Percentiles rank a stretch among this genome's conserved stretches.
phyloP scores from a whole-genome alignment of 2,888 invertebrate genomes.

The Smittia sp. region DNA sequence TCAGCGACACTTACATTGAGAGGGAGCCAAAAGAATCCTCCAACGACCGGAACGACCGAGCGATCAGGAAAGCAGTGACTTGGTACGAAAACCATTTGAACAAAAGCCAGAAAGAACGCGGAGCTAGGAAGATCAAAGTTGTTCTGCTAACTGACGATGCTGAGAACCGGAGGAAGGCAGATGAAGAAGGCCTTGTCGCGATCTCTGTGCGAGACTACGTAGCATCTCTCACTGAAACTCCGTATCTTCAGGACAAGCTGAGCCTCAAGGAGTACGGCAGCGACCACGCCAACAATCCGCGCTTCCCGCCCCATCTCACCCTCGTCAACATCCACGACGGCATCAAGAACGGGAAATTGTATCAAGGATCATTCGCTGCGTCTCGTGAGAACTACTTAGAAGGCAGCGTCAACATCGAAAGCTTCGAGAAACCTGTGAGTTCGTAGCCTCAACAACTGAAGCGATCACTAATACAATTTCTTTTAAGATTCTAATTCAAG shows the following conservation, averaged over 20 bases:
- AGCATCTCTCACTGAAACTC: slow-evolving; percentile 64
- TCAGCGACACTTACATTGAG: slow-evolving; percentile 83
- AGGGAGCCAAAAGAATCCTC: slow-evolving; percentile 75
- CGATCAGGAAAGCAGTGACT: slow-evolving; percentile 73
- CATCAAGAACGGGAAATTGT: slow-evolving; percentile 69
- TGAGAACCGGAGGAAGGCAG: slow-evolving; percentile 70
- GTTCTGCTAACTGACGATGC: slow-evolving; percentile 83
- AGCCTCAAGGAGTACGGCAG: slow-evolving; percentile 65
- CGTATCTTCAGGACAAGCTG: slow-evolving; percentile 77
- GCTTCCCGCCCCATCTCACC: slow-evolving; percentile 83
- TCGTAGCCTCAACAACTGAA: slow-evolving; percentile 29
- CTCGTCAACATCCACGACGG: slow-evolving; percentile 74
- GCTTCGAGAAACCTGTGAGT: slow-evolving; percentile 74
- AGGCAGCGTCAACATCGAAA: slow-evolving; percentile 78
- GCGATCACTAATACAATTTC: slow-evolving; percentile 35
- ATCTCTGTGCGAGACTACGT: slow-evolving; percentile 76
- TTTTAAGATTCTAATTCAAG: slow-evolving; percentile 76
- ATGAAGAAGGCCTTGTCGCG: slow-evolving; percentile 66
- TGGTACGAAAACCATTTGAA: slow-evolving; percentile 81
- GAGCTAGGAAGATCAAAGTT: slow-evolving; percentile 57
- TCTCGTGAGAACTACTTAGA: slow-evolving; percentile 94
- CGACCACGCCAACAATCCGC: slow-evolving; percentile 60
- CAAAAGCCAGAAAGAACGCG: slow-evolving; percentile 46
- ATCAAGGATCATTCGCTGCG: slow-evolving; percentile 80
- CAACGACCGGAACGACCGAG: slow-evolving; percentile 90